Conservation (phyloP, 2,797 vertebrate species). For the Columba guinea region DNA sequence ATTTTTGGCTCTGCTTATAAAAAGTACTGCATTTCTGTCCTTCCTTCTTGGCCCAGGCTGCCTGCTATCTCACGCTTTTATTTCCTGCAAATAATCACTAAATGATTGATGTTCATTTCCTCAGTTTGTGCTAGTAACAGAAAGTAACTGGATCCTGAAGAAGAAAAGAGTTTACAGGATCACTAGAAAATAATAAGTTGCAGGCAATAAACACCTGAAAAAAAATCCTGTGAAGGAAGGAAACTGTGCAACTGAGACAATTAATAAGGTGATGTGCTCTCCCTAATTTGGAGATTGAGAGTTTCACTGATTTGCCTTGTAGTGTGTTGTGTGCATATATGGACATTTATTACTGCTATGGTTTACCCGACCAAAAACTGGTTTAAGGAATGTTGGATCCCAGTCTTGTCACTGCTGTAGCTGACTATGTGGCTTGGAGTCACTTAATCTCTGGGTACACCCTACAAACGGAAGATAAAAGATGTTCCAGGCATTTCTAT, state of each 20-base stretch:
- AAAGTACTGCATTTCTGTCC: background rate
- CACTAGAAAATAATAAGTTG: background rate
- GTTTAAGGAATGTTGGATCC: conserved; percentile 6
- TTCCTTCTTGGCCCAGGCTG: background rate
- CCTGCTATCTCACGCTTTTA: conserved; percentile 11
- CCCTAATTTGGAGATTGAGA: background rate
- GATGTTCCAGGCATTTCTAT: background rate
- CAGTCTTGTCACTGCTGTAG: background rate
- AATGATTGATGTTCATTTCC: conserved; percentile 32
- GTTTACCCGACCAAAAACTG: background rate
- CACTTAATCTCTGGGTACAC: background rate
- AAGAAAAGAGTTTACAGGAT: background rate
- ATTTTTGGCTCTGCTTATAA: background rate
- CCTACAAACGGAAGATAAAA: background rate
- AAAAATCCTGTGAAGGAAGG: background rate
- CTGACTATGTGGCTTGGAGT: background rate
- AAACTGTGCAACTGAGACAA: background rate
- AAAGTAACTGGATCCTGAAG: background rate
- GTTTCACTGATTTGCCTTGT: background rate
- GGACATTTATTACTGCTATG: background rate
- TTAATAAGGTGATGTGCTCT: background rate
- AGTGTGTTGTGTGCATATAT: background rate
- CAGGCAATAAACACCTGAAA: background rate
- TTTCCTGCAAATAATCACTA: conserved; percentile 37
- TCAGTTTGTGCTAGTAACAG: conserved; percentile 9